Conservation (phyloP, 1,140 invertebrate species). For the Melanaphis sacchari region DNA sequence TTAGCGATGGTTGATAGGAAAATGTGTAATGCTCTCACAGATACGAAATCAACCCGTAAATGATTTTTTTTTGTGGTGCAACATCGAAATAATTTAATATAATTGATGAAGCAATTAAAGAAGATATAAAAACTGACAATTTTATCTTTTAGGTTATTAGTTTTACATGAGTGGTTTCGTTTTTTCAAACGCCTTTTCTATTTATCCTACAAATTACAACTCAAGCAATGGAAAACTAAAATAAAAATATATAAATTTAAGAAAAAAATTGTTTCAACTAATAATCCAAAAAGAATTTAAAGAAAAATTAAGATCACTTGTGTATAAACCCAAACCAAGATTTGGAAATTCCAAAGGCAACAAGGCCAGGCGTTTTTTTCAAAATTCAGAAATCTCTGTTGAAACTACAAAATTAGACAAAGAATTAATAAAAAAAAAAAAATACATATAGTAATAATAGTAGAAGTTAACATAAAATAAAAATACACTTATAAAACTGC, state of each 20-base stretch:
- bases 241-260: not conserved
- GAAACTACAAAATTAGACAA: conserved; percentile 51
- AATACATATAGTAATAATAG: conserved; percentile 62
- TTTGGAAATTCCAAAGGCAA: conserved; percentile 63
- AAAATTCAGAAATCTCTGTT: too few relatives aligned
- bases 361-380: conserved; percentile 58
- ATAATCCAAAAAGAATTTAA: conserved; percentile 31
- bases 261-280: not conserved
- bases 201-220: too few relatives aligned
- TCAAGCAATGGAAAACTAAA: not conserved
- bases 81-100: not conserved
- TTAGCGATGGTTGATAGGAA: conserved; percentile 43
- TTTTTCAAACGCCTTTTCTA: conserved; percentile 22
- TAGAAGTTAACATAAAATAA: conserved; percentile 61
- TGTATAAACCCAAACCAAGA: conserved; percentile 60
- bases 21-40: conserved; percentile 33
- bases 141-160: conserved; percentile 21
- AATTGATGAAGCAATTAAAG: not conserved
- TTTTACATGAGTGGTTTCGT: conserved; percentile 17
- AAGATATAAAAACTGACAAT: not conserved
- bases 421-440: conserved; percentile 61
- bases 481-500: conserved; percentile 60
- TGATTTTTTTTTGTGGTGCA: conserved; percentile 26
- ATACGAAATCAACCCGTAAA: not conserved
- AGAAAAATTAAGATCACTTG: conserved; percentile 56